phyloP scores from a whole-genome alignment of 2,888 invertebrate genomes.

The Erebia ligea region DNA sequence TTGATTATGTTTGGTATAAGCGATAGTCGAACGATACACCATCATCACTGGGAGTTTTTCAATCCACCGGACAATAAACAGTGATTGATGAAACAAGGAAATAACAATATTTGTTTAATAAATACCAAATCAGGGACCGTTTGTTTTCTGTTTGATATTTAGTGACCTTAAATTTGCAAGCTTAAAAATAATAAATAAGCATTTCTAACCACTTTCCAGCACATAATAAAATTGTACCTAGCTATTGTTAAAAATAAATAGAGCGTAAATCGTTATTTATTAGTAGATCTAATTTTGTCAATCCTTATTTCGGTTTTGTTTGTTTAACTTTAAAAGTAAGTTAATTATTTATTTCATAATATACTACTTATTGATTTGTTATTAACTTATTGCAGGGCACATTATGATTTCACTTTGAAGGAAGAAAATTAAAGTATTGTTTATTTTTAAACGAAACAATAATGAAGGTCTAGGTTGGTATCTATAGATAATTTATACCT shows the following conservation, averaged over 20 bases:
- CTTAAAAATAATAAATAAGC: slow-evolving; percentile 29
- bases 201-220: slow-evolving; percentile 36
- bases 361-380: not conserved
- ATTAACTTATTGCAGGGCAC: not conserved
- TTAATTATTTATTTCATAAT: too few species aligned
- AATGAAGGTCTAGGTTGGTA: not conserved
- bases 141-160: not conserved
- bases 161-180: slow-evolving; percentile 4
- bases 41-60: slow-evolving; percentile 94
- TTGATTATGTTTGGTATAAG: slow-evolving; percentile 89
- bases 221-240: not conserved
- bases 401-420: not conserved
- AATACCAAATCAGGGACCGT: not conserved
- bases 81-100: slow-evolving; percentile 43
- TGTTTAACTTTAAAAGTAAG: too few species aligned
- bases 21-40: slow-evolving; percentile 88
- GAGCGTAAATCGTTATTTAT: not conserved
- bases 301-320: not conserved
- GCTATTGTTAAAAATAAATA: not conserved
- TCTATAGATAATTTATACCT: not conserved
- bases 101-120: not conserved
- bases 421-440: too few species aligned
- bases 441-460: not conserved
- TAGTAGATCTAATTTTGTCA: not conserved
- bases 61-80: slow-evolving; percentile 88